These are phyloP conservation scores for Coreius guichenoti DNA, from an alignment of 2,797 vertebrate genomes.

Conservation along the genomic window DNA sequence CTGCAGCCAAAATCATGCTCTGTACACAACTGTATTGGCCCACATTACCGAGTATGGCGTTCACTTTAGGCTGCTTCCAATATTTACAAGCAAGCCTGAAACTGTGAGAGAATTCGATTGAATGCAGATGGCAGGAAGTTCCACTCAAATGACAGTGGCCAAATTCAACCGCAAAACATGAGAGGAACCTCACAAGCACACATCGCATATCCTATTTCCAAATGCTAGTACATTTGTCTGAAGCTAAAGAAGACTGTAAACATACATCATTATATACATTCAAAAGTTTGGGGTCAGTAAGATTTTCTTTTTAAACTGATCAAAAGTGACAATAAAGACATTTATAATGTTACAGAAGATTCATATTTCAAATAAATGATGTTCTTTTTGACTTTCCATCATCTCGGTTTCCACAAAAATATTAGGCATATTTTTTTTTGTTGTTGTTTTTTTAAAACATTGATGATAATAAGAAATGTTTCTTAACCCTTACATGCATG, in stretches of 20 bases:
- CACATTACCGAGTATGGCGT: constrained; percentile 79
- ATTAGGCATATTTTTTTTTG: not conserved
- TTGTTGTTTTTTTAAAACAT: not conserved
- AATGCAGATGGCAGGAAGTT: constrained; percentile 99
- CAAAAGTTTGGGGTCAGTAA: not conserved
- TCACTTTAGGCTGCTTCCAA: constrained; percentile 83
- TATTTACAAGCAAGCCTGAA: constrained; percentile 95
- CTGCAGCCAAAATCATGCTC: constrained; percentile 69
- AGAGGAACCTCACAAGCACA: constrained; percentile 85
- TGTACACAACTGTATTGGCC: constrained; percentile 77
- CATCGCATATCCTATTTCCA: constrained; percentile 81
- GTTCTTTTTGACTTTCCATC: not conserved
- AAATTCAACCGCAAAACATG: constrained; percentile 93
- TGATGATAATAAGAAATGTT: not conserved
- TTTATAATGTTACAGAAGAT: not conserved
- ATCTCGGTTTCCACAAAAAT: not conserved
- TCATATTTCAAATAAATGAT: not conserved
- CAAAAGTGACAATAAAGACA: not conserved
- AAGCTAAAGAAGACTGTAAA: constrained; percentile 13
- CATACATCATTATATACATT: not conserved
- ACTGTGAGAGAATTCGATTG: constrained; percentile 95
- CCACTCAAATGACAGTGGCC: constrained; percentile 96
- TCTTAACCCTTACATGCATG: not conserved
- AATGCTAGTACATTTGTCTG: constrained; percentile 78
- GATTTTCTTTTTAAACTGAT: not conserved